Evolutionary conservation across 2,888 invertebrate genomes (phyloP).

Genomic region (Endotricha flammealis): DNA sequence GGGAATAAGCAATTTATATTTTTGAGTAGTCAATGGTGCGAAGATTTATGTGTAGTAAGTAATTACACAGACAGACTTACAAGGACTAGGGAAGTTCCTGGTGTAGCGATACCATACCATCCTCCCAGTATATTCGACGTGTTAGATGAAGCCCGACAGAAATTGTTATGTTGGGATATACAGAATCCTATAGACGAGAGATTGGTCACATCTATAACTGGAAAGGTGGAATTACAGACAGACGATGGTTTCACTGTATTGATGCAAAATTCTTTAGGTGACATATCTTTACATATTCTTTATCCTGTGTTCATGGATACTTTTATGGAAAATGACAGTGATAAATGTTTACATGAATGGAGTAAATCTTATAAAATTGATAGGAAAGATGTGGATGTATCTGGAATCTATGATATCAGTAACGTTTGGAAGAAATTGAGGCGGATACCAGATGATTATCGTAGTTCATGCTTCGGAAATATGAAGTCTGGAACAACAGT

Average conservation of each 20-base stretch:
- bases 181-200: slow-evolving; percentile 49
- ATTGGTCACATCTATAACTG: slow-evolving; percentile 47
- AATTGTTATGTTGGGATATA: slow-evolving; percentile 46
- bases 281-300: slow-evolving; percentile 51
- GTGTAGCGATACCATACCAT: slow-evolving; percentile 52
- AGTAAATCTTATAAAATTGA: slow-evolving; percentile 35
- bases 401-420: slow-evolving; percentile 42
- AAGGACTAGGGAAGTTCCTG: slow-evolving; percentile 30
- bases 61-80: slow-evolving; percentile 41
- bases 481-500: slow-evolving; percentile 25
- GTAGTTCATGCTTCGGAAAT: background rate
- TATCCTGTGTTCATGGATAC: slow-evolving; percentile 48
- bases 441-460: slow-evolving; percentile 36
- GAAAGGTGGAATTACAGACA: slow-evolving; percentile 39
- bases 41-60: slow-evolving; percentile 58
- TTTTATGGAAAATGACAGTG: slow-evolving; percentile 48
- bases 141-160: slow-evolving; percentile 43
- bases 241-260: slow-evolving; percentile 48
- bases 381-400: slow-evolving; percentile 40
- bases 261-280: slow-evolving; percentile 62
- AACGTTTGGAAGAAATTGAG: slow-evolving; percentile 45
- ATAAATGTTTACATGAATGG: slow-evolving; percentile 50
- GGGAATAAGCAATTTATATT: slow-evolving; percentile 51
- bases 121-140: slow-evolving; percentile 52
- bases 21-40: slow-evolving; percentile 62